Evolutionary conservation across 2,888 invertebrate species (phyloP), one percentile per base, ranked within the genome.

Genomic region (Chorisops tibialis): DNA sequence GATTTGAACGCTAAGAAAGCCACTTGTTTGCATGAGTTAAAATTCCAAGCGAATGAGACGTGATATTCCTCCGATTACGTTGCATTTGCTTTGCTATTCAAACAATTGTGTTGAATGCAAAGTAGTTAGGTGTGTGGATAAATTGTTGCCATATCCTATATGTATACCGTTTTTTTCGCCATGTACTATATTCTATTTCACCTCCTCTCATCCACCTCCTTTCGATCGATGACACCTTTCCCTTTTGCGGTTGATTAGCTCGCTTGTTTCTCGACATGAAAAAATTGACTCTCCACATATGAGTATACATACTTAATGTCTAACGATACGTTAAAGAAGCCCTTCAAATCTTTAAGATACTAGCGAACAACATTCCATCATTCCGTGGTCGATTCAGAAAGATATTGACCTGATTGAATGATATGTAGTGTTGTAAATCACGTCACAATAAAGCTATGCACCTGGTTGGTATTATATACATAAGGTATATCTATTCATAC

Each of bases 331-430:
- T 4, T 45, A 18, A 18, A 45, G 19, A 45, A 45, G 19, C 16
- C 16, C 4, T 45, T 45, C 45, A 45, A 19, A 19, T 45, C 41
- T 45, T 11, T 45, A 19, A 14, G 18, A 19, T 45, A 7, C 18
- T 2, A 2, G 7, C 18, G 45, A 45, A 11, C 16, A 19, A 19
- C 30, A 30, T 30, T 30, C 30, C 30, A 7, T 30, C 30, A 30
- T 30, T 30, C 30, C 30, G 30, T 30, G 9, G 30, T 30, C 9
- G 30, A 30, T 30, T 30, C 30, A 5, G n/a, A n/a, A 56, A 56
- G 43, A 56, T 43, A 43, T 56, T 56, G 56, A 56, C 56, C 56
- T 56, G 43, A 56, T 30, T 56, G 30, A n/a, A n/a, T n/a, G 12
- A 16, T 11, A 19, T 11, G n/a, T 49, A 22, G 22, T 14, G 30